phyloP scores from a whole-genome alignment of 2,797 vertebrate genomes.

The Phoebastria nigripes region DNA sequence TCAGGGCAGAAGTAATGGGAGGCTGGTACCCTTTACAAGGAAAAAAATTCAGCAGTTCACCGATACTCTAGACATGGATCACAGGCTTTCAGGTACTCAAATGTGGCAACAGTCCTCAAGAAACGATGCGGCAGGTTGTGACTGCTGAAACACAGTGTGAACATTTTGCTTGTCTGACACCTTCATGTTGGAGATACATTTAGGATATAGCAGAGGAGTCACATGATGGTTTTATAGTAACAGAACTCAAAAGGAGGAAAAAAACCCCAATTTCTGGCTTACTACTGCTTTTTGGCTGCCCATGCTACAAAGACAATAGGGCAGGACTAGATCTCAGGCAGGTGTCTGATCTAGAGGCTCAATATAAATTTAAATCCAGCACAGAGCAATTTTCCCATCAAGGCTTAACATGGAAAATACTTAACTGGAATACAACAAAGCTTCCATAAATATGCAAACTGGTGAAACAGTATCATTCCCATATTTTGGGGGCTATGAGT shows the following conservation, averaged over 20 bases:
- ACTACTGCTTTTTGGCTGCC: neutral
- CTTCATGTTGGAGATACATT: neutral
- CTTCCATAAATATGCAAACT: neutral
- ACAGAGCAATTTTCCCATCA: neutral
- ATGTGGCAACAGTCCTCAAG: neutral
- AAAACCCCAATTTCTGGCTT: neutral
- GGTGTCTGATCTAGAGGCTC: neutral
- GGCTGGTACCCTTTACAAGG: neutral
- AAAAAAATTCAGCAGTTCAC: neutral
- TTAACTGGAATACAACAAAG: neutral
- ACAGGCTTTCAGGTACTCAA: neutral
- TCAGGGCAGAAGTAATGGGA: neutral
- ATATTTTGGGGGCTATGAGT: neutral
- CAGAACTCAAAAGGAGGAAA: neutral
- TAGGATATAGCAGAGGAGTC: neutral
- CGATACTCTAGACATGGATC: neutral
- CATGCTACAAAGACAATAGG: neutral
- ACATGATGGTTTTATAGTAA: neutral
- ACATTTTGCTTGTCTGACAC: neutral
- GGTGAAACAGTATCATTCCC: neutral
- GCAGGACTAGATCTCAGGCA: neutral
- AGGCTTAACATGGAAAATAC: neutral
- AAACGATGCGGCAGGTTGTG: accelerated
- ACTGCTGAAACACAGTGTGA: neutral
- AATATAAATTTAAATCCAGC: neutral